Evolutionary conservation across 1,140 invertebrate species (phyloP).

Genomic region (Portunus trituberculatus): DNA sequence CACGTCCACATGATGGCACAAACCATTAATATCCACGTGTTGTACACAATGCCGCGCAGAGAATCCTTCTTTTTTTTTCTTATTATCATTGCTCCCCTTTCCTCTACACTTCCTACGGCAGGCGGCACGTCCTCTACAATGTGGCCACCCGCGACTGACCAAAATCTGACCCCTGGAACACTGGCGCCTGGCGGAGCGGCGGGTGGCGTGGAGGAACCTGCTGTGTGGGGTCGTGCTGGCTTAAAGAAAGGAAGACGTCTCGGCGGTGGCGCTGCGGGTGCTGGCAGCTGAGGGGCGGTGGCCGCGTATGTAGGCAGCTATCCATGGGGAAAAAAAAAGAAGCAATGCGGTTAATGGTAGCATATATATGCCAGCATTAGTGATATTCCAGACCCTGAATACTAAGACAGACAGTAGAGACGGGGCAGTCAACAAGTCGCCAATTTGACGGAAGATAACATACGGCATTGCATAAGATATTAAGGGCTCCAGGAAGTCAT

Average conservation of each 20-base stretch:
- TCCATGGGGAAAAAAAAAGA: too few relatives aligned
- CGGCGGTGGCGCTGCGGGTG: too few relatives aligned
- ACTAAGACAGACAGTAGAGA: neutral
- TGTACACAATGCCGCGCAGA: neutral
- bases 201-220: neutral
- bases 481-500: neutral
- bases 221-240: neutral
- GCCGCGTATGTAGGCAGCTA: too few relatives aligned
- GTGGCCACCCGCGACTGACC: neutral
- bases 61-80: neutral
- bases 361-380: neutral
- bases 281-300: too few relatives aligned
- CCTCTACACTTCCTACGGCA: neutral
- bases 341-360: too few relatives aligned
- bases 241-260: too few relatives aligned
- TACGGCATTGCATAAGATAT: neutral
- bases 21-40: conserved; percentile 22
- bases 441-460: neutral
- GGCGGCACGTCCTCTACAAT: neutral
- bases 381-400: neutral
- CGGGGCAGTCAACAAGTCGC: neutral
- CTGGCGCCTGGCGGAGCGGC: neutral
- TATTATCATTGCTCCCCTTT: neutral
- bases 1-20: neutral
- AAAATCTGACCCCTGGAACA: neutral